A percentile compares a stretch with the other conserved stretches of the same genome.
Evolutionary conservation across 2,888 invertebrate genomes (phyloP).

Genomic region (Apodemia hepburni): DNA sequence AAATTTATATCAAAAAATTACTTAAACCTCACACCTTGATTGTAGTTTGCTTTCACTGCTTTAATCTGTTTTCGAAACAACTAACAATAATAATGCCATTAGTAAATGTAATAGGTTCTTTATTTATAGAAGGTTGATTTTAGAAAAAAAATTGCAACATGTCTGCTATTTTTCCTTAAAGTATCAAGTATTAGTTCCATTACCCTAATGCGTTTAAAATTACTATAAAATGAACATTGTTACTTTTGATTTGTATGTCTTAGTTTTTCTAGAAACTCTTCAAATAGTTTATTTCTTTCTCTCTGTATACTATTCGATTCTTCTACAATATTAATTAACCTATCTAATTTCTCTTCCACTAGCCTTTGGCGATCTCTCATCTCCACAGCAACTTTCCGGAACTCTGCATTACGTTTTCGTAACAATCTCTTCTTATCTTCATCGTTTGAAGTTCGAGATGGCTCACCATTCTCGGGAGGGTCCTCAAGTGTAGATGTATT

Average conservation of each 20-base stretch:
- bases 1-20: no score
- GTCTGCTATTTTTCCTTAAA: no score
- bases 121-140: no score
- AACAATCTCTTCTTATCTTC: constrained; percentile 49
- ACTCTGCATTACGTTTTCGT: constrained; percentile 55
- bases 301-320: constrained; percentile 70
- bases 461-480: constrained; percentile 44
- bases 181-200: no score
- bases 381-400: constrained; percentile 61
- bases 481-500: constrained; percentile 44
- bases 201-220: no score
- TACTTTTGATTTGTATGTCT: constrained; percentile 38
- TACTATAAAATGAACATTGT: background rate
- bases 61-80: no score
- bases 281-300: constrained; percentile 63
- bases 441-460: constrained; percentile 46
- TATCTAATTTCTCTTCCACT: constrained; percentile 71
- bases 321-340: constrained; percentile 65
- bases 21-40: no score
- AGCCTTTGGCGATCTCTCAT: constrained; percentile 62
- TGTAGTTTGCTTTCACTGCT: no score
- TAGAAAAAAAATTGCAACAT: no score
- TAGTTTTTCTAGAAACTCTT: constrained; percentile 59
- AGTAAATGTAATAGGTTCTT: no score
- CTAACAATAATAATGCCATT: no score